Percentiles rank a stretch among this genome's conserved stretches.
These are phyloP conservation scores for Panagrolaimus sp. DNA, from an alignment of 1,140 invertebrate genomes.

Conservation along the genomic window DNA sequence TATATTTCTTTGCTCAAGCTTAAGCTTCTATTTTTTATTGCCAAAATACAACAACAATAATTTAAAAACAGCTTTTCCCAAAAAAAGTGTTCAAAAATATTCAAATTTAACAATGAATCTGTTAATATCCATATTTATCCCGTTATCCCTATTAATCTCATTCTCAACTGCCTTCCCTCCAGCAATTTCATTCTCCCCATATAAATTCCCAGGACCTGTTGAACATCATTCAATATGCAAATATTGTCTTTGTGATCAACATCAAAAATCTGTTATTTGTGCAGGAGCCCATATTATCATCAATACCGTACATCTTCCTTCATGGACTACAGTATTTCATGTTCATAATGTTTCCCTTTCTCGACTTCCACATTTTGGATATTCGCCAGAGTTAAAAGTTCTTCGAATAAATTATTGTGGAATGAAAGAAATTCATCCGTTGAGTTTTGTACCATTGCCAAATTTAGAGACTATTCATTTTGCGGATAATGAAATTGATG, in stretches of 20 bases:
- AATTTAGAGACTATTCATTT: slow-evolving; percentile 41
- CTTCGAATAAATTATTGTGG: slow-evolving; percentile 35
- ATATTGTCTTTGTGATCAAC: slow-evolving; percentile 34
- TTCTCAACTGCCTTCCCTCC: background rate
- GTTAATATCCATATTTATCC: background rate
- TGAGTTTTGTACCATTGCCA: slow-evolving; percentile 42
- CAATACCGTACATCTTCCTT: slow-evolving; percentile 31
- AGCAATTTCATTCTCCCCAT: slow-evolving; percentile 2
- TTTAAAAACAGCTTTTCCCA: background rate
- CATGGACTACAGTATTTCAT: slow-evolving; percentile 45
- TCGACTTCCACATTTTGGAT: slow-evolving; percentile 38
- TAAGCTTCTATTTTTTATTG: background rate
- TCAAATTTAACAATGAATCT: background rate
- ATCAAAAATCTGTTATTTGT: slow-evolving; percentile 37
- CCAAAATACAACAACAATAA: background rate
- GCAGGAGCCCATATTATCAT: slow-evolving; percentile 28
- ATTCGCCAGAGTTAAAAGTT: slow-evolving; percentile 26
- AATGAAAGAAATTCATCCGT: slow-evolving; percentile 29
- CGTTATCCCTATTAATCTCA: background rate
- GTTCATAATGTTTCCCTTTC: slow-evolving; percentile 35
- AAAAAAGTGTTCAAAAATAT: background rate
- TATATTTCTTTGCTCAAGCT: background rate
- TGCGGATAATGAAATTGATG: slow-evolving; percentile 34
- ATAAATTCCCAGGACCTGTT: background rate
- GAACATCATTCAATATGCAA: slow-evolving; percentile 26